A percentile compares a stretch with the other conserved stretches of the same genome.
phyloP scores from a whole-genome alignment of 2,113 vertebrate genomes.

The Thalassoma bifasciatum region DNA sequence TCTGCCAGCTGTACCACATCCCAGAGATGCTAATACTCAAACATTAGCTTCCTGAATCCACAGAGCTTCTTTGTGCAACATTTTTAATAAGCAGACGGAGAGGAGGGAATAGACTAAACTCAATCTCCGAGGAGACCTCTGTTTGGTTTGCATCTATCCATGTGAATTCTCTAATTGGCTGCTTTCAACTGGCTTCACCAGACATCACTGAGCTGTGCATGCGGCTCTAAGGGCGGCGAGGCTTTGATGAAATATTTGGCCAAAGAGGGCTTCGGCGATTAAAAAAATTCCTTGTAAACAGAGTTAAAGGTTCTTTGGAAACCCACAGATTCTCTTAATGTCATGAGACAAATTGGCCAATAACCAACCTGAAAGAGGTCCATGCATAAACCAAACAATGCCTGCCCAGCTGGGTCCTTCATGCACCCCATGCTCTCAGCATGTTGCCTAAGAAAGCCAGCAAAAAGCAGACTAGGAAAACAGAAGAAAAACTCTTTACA shows the following conservation, averaged over 20 bases:
- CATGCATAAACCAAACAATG: conserved; percentile 58
- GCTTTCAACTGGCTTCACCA: conserved; percentile 81
- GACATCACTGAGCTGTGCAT: conserved; percentile 1
- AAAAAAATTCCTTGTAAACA: conserved; percentile 42
- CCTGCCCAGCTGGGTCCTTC: conserved; percentile 40
- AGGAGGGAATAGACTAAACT: conserved; percentile 31
- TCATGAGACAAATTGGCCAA: conserved; percentile 51
- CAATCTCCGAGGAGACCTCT: conserved; percentile 87
- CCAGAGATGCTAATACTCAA: conserved; percentile 88
- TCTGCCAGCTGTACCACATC: conserved; percentile 88
- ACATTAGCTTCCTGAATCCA: conserved; percentile 85
- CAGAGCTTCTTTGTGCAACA: conserved; percentile 87
- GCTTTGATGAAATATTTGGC: conserved; percentile 67
- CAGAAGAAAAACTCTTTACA: conserved; percentile 10
- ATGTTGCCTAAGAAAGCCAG: conserved; percentile 42
- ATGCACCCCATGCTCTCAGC: conserved; percentile 14
- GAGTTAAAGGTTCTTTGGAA: conserved; percentile 63
- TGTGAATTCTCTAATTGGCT: conserved; percentile 61
- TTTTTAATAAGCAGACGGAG: conserved; percentile 50
- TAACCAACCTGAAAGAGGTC: conserved; percentile 22
- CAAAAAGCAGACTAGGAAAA: conserved; percentile 50
- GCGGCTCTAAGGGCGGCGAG: no score
- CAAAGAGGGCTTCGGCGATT: conserved; percentile 70
- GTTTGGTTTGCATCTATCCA: conserved; percentile 81
- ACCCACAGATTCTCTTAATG: conserved; percentile 58